Percentiles rank a stretch among this genome's conserved stretches.
Evolutionary conservation across 2,888 invertebrate species (phyloP).

Genomic region (Plusia festucae): DNA sequence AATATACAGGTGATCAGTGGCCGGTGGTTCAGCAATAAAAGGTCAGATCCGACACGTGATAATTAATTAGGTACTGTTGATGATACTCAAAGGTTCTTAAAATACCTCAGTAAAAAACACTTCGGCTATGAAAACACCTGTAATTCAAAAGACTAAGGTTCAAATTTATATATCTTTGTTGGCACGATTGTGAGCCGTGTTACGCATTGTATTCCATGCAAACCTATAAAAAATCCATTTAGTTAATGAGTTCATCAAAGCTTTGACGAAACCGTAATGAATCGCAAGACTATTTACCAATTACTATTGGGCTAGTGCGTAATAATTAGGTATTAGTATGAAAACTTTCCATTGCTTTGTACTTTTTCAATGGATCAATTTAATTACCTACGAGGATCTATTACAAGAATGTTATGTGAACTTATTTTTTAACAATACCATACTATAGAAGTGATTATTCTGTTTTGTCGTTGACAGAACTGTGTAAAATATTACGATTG

Average conservation of each 20-base stretch:
- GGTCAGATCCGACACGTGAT: slow-evolving; percentile 47
- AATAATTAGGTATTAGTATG: not conserved
- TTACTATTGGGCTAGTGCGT: slow-evolving; percentile 13
- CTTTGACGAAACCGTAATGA: slow-evolving; percentile 50
- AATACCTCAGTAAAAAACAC: slow-evolving; percentile 12
- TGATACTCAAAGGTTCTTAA: slow-evolving; percentile 43
- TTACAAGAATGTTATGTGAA: no score
- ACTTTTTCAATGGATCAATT: no score
- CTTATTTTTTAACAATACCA: no score
- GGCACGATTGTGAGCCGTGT: no score
- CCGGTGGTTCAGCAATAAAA: slow-evolving; percentile 44
- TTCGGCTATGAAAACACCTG: not conserved
- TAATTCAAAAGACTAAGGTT: not conserved
- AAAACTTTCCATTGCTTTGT: no score
- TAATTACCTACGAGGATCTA: no score
- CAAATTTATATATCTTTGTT: not conserved
- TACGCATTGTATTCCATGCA: slow-evolving; percentile 4
- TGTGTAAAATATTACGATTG: no score
- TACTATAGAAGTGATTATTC: no score
- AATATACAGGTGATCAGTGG: slow-evolving; percentile 41
- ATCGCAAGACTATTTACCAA: slow-evolving; percentile 16
- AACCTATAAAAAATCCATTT: slow-evolving; percentile 58
- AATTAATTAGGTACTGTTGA: slow-evolving; percentile 52
- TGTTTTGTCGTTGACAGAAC: no score
- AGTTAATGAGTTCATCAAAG: slow-evolving; percentile 60